Evolutionary conservation across 2,113 vertebrate genomes (phyloP).

Genomic region (Carassius carassius): DNA sequence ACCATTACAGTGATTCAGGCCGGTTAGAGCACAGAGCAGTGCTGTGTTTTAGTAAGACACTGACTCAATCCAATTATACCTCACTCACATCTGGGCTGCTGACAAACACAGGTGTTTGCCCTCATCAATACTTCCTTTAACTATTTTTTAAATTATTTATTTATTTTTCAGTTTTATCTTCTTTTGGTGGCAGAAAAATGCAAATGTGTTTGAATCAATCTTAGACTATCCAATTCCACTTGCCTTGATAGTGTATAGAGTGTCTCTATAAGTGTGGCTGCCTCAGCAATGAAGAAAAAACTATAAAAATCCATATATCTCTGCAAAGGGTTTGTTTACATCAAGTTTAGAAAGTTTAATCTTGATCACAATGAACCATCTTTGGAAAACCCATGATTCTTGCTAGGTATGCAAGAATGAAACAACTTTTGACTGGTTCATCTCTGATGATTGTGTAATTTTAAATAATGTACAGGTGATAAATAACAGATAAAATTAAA

Average conservation of each 20-base stretch:
- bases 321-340: background rate
- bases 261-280: background rate
- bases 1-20: constrained; percentile 1
- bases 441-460: too few relatives aligned
- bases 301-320: background rate
- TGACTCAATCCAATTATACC: background rate
- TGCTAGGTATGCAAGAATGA: too few relatives aligned
- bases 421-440: too few relatives aligned
- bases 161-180: background rate
- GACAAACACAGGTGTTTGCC: constrained; percentile 23
- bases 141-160: background rate
- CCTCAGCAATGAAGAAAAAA: background rate
- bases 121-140: constrained; percentile 6
- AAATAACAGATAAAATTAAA: too few relatives aligned
- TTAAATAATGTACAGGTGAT: too few relatives aligned
- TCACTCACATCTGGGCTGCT: constrained; percentile 15
- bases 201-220: background rate
- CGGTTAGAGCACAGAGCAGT: background rate
- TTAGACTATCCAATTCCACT: background rate
- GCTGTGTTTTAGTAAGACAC: background rate
- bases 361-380: background rate
- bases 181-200: background rate
- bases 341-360: background rate
- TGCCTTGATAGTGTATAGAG: background rate
- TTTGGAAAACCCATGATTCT: background rate